Evolutionary conservation across 2,797 vertebrate species (phyloP).

Genomic region (Bufotes viridis): DNA sequence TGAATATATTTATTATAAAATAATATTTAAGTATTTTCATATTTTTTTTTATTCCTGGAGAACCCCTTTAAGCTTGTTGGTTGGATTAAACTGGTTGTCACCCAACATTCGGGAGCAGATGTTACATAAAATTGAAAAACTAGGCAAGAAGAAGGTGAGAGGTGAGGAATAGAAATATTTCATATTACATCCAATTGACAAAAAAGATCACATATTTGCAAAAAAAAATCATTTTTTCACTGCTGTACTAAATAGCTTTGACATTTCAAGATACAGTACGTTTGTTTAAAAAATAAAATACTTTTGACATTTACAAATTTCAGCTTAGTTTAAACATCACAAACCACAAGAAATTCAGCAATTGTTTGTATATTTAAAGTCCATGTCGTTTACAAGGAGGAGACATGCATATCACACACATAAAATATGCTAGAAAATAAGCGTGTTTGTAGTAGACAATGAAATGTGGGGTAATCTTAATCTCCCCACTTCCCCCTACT

Average conservation of each 20-base stretch:
- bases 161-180: neutral
- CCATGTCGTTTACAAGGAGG: neutral
- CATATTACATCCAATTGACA: neutral
- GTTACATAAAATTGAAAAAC: neutral
- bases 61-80: neutral
- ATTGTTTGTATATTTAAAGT: constrained; percentile 35
- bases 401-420: neutral
- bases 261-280: neutral
- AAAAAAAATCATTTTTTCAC: neutral
- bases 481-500: neutral
- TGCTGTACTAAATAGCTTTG: constrained; percentile 7
- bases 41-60: neutral
- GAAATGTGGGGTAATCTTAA: neutral
- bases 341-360: constrained; percentile 34
- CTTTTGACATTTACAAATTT: constrained; percentile 22
- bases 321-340: constrained; percentile 11
- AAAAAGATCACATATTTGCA: constrained; percentile 23
- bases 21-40: too few species aligned
- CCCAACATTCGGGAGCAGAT: neutral
- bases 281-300: constrained; percentile 35
- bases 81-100: neutral
- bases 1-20: too few species aligned
- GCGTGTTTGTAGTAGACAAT: neutral
- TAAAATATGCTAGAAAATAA: neutral
- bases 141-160: neutral